Evolutionary conservation across 2,888 invertebrate genomes (phyloP).

Genomic region (Sinodicranocentrus sp.): DNA sequence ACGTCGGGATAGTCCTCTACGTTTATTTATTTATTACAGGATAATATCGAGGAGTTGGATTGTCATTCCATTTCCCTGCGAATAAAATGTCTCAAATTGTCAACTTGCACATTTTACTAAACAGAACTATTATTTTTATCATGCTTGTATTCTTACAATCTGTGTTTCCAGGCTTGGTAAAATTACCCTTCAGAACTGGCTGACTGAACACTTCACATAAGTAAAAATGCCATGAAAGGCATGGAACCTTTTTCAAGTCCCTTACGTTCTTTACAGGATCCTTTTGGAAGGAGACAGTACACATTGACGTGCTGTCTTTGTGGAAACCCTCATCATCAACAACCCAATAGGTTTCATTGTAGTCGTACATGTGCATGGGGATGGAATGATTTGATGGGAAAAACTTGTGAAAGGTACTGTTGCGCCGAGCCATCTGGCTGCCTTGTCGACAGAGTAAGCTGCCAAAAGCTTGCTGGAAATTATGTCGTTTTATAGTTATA

Average conservation of each 20-base stretch:
- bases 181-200: too few species aligned
- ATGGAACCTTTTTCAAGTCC: not conserved
- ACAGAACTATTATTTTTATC: not conserved
- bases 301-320: constrained; percentile 7
- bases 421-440: constrained; percentile 9
- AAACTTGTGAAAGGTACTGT: not conserved
- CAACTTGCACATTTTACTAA: not conserved
- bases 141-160: not conserved
- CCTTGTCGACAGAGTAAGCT: constrained; percentile 17
- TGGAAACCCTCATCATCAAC: constrained; percentile 31
- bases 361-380: constrained; percentile 46
- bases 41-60: constrained; percentile 6
- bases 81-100: not conserved
- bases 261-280: too few species aligned
- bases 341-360: constrained; percentile 42
- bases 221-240: constrained; percentile 52
- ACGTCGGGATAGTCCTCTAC: not conserved
- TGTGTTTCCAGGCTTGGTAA: too few species aligned
- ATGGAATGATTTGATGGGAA: too few species aligned
- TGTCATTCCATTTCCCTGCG: constrained; percentile 20
- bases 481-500: not conserved
- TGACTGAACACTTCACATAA: too few species aligned
- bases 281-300: constrained; percentile 27
- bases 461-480: constrained; percentile 49
- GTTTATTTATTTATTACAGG: constrained; percentile 6